Evolutionary conservation across 2,113 vertebrate species (phyloP), one percentile per base, ranked within the genome.

Genomic region (Aphelocoma coerulescens): DNA sequence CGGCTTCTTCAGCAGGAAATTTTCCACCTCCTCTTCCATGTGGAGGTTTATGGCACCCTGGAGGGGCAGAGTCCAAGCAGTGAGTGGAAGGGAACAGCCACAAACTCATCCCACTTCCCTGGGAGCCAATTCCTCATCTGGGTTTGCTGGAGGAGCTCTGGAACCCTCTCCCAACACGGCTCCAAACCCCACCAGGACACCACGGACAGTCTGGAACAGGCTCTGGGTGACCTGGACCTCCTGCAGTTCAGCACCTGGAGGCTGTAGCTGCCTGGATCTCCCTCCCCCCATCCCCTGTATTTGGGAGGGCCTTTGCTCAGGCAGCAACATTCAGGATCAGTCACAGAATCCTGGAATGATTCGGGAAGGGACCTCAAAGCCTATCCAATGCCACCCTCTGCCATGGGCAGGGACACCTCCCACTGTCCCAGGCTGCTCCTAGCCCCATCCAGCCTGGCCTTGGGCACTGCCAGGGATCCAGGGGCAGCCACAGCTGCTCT

Each of bases 21-120:
- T 97, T 27, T 99, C 98, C 33, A 99, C 98, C 16, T 99, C 99
- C 28, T 99, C 98, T 19, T 99, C 99, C 98, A 98, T 99, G 89
- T 99, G 98, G 2, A 99, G 97, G 96, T 99, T 99, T 33, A 99
- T 95, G 1, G 99, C 99, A 10, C 98, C 99, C 99, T 99, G 96
- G 0, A 12, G 49, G 67, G 75, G 94, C 28, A 90, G 13, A 5
- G 19, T 2, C 17, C 1, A 0, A 44, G 33, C 23, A 15, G 7
- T 33, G 27, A 77, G 23, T 0, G 4, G 10, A 14, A 12, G 7
- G 27, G 11, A 30, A 10, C 37, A 3, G 39, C 3, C 7, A 32
- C 32, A 9, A 54, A 24, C 14, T 63, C 2, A 3, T 0, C 58
- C 19, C 9, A 0, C 13, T 7, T 8, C 71, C 43, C 7, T 2